Percentiles rank a stretch among this genome's conserved stretches.
These are phyloP conservation scores for Andrena bucephala DNA, from an alignment of 2,888 invertebrate genomes.

Conservation along the genomic window DNA sequence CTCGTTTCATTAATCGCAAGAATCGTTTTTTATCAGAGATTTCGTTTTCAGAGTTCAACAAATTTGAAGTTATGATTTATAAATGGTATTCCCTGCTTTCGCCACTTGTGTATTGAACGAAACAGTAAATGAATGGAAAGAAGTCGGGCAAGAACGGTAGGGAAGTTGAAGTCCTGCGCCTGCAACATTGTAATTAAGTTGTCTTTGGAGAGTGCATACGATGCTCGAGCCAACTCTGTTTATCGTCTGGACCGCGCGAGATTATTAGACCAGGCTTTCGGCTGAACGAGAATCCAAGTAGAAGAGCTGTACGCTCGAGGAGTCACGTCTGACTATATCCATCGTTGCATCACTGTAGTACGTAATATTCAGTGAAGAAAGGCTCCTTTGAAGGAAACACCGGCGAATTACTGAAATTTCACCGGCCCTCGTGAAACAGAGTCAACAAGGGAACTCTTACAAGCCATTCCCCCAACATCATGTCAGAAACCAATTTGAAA, in stretches of 20 bases:
- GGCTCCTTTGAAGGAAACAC: not conserved
- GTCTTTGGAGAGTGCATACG: not conserved
- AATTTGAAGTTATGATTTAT: no score
- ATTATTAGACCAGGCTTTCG: constrained; percentile 19
- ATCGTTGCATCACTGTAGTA: not conserved
- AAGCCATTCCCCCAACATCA: no score
- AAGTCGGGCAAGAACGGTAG: no score
- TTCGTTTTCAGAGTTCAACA: no score
- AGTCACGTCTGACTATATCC: constrained; percentile 15
- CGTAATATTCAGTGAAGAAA: not conserved
- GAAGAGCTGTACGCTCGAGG: constrained; percentile 7
- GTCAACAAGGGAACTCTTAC: no score
- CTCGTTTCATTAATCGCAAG: no score
- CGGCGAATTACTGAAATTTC: not conserved
- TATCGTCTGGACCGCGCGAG: constrained; percentile 18
- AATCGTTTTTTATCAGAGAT: no score
- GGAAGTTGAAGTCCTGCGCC: not conserved
- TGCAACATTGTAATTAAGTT: not conserved
- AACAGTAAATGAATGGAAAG: not conserved
- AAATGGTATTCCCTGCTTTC: no score
- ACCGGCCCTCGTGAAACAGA: no score
- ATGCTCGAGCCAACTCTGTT: constrained; percentile 14
- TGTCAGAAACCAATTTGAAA: no score
- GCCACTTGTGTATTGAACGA: no score
- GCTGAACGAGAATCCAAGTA: constrained; percentile 22